Evolutionary conservation across 2,113 vertebrate genomes (phyloP), one percentile per base, ranked within the genome.

Genomic region (Aegithalos caudatus): DNA sequence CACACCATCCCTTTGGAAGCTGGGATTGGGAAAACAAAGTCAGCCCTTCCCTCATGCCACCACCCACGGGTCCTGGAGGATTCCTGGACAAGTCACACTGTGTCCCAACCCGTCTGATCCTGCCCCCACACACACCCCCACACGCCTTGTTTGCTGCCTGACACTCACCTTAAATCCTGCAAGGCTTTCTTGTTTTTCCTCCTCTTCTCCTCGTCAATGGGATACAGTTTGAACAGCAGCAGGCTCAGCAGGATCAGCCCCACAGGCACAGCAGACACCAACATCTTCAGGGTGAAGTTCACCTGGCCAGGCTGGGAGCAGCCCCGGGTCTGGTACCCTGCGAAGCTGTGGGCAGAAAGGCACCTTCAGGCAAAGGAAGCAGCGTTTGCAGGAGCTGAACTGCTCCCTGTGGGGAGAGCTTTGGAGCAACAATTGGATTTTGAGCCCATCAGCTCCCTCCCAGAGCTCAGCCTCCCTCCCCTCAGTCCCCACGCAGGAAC

Each of bases 151-250:
- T 48, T 6, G 12, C 70, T 40, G 18, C 33, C 64, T n/a, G 5
- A 0, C 10, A 11, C 98, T 97, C 94, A 99, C 99, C 99, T 95
- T 28, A 98, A 85, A 47, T 98, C 94, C 94, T 99, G 98, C 70
- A 99, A 96, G 20, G 98, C 97, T 93, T 98, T 99, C 66, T 97
- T 98, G 97, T 99, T 99, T n/a, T 98, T 83, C 81, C 90, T 97
- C 83, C 99, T 95, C 89, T 96, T 98, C 65, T 98, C 97, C 96
- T 99, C 99, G 0, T 99, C 95, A 1, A 99, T 99, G 44, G 99
- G 99, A 70, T 99, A 99, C 3, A 98, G 97, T 88, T 95, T 99
- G 92, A 99, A 98, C 15, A 99, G 98, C 45, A 99, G 77, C 50
- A 99, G 97, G 31, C 99, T 99, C 47, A 99, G 62, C 12, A 97